A percentile compares a stretch with the other conserved stretches of the same genome.
Evolutionary conservation across 2,113 vertebrate genomes (phyloP).

Genomic region (Ciconia stormi): DNA sequence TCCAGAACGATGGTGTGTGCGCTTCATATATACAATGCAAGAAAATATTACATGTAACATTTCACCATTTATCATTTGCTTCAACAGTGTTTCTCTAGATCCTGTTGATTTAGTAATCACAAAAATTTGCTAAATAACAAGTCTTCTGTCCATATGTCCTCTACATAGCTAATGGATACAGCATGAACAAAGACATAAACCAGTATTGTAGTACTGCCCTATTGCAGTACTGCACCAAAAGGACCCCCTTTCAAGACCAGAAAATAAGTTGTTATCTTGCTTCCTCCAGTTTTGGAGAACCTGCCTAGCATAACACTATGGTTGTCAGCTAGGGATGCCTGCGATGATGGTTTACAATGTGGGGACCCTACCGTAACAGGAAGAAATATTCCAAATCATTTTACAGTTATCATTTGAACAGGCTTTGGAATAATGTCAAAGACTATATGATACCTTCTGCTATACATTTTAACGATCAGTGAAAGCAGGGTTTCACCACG

Average conservation of each 20-base stretch:
- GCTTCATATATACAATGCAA: not conserved
- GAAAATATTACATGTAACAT: not conserved
- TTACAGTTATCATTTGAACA: not conserved
- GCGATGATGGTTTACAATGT: not conserved
- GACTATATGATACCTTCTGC: not conserved
- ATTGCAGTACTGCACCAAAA: not conserved
- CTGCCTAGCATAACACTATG: not conserved
- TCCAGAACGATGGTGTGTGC: not conserved
- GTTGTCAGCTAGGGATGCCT: not conserved
- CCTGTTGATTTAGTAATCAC: not conserved
- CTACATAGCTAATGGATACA: not conserved
- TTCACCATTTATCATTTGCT: not conserved
- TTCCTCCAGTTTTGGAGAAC: not conserved
- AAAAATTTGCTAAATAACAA: not conserved
- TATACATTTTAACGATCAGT: not conserved
- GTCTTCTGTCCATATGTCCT: not conserved
- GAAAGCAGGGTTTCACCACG: not conserved
- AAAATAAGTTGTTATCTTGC: not conserved
- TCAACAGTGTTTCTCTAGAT: not conserved
- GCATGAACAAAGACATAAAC: not conserved
- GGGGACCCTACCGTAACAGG: not conserved
- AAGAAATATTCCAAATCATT: not conserved
- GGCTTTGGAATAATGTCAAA: not conserved
- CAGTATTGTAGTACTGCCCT: too few relatives aligned
- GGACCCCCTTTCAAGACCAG: not conserved